A percentile compares a stretch with the other conserved stretches of the same genome.
phyloP scores from a whole-genome alignment of 2,888 invertebrate species.

The Cryptophagus acutangulus region DNA sequence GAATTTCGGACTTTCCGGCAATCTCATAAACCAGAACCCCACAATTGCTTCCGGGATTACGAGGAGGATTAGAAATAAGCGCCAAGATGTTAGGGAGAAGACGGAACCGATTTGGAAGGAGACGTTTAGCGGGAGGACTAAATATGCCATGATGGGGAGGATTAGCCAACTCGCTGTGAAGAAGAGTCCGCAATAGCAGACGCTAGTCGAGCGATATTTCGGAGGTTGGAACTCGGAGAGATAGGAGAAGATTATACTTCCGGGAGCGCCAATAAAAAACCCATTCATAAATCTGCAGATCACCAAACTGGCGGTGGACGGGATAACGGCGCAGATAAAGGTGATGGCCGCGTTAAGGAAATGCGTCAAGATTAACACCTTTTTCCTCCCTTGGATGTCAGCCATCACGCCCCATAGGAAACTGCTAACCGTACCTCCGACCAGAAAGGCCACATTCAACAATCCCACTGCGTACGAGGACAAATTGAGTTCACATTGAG shows the following conservation, averaged over 20 bases:
- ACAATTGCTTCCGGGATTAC: conserved; percentile 61
- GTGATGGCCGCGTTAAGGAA: conserved; percentile 51
- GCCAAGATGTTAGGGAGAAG: conserved; percentile 66
- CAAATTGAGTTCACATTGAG: conserved; percentile 64
- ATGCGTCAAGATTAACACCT: conserved; percentile 42
- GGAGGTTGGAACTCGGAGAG: conserved; percentile 62
- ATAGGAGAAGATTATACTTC: conserved; percentile 54
- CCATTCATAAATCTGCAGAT: conserved; percentile 62
- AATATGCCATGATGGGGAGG: conserved; percentile 52
- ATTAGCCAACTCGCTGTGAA: conserved; percentile 61
- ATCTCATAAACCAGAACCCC: conserved; percentile 51
- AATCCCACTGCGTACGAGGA: conserved; percentile 63
- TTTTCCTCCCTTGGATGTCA: conserved; percentile 67
- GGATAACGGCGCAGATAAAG: conserved; percentile 32
- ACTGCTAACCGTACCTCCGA: conserved; percentile 68
- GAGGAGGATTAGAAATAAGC: conserved; percentile 63
- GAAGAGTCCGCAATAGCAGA: conserved; percentile 61
- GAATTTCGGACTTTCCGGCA: conserved; percentile 80
- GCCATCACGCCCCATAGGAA: conserved; percentile 77
- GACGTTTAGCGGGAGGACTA: conserved; percentile 35
- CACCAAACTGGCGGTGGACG: conserved; percentile 24
- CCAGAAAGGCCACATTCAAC: conserved; percentile 67
- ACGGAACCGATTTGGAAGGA: conserved; percentile 29
- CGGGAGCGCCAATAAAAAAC: conserved; percentile 43
- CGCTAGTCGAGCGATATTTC: conserved; percentile 54